Evolutionary conservation across 2,888 invertebrate species (phyloP).

Genomic region (Hanleya hanleyi): DNA sequence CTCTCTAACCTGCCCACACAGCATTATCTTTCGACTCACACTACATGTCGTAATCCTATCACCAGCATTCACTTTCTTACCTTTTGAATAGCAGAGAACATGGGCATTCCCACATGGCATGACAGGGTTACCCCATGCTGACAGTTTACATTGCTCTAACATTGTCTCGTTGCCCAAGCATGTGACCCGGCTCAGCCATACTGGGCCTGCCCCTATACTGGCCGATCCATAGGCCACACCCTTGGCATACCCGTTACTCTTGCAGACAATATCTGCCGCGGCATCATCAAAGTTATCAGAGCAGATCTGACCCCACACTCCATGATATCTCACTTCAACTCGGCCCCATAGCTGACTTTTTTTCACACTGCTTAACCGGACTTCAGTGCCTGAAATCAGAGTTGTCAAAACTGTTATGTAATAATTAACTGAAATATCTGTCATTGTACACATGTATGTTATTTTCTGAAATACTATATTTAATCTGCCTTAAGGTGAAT

Average conservation of each 20-base stretch:
- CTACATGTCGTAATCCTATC: not conserved
- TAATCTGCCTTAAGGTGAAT: too few species aligned
- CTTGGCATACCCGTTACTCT: not conserved
- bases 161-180: constrained; percentile 16
- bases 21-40: not conserved
- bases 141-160: constrained; percentile 47
- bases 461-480: too few species aligned
- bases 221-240: not conserved
- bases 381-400: constrained; percentile 40
- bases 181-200: not conserved
- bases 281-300: not conserved
- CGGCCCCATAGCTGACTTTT: not conserved
- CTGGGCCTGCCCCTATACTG: not conserved
- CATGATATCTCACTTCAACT: constrained; percentile 15
- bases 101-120: constrained; percentile 48
- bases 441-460: too few species aligned
- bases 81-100: constrained; percentile 45
- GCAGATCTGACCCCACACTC: constrained; percentile 13
- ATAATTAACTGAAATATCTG: too few species aligned
- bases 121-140: constrained; percentile 48
- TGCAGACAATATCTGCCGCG: constrained; percentile 1
- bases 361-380: constrained; percentile 36
- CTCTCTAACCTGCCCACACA: too few species aligned
- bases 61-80: constrained; percentile 22
- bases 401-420: too few species aligned